phyloP scores from a whole-genome alignment of 2,113 vertebrate genomes.

The Chrysemys picta region DNA sequence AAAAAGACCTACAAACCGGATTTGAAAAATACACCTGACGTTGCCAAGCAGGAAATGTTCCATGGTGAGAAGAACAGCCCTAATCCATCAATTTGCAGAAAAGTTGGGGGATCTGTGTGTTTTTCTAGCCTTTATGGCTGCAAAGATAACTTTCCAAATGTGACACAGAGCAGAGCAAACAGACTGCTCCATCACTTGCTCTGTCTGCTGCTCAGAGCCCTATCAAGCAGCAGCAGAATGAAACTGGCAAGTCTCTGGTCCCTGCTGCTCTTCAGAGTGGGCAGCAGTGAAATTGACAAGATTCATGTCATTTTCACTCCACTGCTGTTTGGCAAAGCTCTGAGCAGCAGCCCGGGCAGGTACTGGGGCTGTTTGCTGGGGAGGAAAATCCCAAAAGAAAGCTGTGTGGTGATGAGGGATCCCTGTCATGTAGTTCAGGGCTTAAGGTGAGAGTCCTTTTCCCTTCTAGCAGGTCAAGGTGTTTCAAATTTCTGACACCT shows the following conservation, averaged over 20 bases:
- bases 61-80: not conserved
- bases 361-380: fast-evolving
- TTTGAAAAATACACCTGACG: not conserved
- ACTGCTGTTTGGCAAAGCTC: not conserved
- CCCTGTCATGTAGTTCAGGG: not conserved
- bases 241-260: not conserved
- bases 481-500: not conserved
- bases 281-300: fast-evolving
- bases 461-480: not conserved
- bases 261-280: not conserved
- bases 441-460: not conserved
- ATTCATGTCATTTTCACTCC: not conserved
- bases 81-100: not conserved
- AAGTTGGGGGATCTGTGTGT: not conserved
- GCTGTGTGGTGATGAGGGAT: not conserved
- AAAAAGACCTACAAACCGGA: not conserved
- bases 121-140: not conserved
- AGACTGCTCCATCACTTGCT: fast-evolving
- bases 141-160: not conserved
- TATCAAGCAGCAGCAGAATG: not conserved
- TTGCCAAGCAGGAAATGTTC: not conserved
- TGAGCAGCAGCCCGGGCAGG: not conserved
- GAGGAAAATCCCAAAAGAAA: not conserved
- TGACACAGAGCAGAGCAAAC: not conserved
- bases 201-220: too few relatives aligned